These are phyloP conservation scores for Centruroides vittatus DNA, from an alignment of 1,140 invertebrate genomes.

Conservation along the genomic window DNA sequence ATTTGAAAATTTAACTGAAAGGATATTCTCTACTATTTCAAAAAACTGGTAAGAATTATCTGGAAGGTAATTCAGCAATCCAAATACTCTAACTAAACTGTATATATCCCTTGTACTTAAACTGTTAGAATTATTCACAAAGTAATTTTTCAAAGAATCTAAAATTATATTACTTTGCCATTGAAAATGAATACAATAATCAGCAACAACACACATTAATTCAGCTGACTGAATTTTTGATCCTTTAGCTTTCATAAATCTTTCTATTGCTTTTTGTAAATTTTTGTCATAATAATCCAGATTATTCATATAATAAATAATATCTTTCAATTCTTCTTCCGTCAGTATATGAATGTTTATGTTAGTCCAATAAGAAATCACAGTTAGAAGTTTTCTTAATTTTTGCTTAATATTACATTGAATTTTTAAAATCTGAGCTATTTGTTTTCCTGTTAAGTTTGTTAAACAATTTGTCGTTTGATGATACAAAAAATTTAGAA, in stretches of 20 bases:
- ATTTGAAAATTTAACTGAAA: no score
- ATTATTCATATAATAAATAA: conserved; percentile 38
- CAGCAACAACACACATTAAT: neutral
- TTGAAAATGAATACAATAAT: neutral
- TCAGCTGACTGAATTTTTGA: neutral
- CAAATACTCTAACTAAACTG: no score
- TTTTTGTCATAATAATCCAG: neutral
- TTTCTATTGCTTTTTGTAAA: conserved; percentile 40
- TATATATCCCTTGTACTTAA: no score
- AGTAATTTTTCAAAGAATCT: neutral
- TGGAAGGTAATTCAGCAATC: no score
- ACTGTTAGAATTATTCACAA: no score
- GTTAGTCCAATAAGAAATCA: conserved; percentile 42
- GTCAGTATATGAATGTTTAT: conserved; percentile 43
- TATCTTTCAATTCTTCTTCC: conserved; percentile 41
- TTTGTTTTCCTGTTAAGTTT: conserved; percentile 36
- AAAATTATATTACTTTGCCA: neutral
- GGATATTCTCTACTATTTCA: no score
- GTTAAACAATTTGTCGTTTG: conserved; percentile 41
- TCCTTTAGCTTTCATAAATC: conserved; percentile 41
- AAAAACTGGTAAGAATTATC: no score
- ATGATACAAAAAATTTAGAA: conserved; percentile 46
- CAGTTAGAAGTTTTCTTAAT: conserved; percentile 30
- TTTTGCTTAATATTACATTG: conserved; percentile 30
- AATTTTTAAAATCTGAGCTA: conserved; percentile 39